phyloP scores from a whole-genome alignment of 2,888 invertebrate species.

The Podabrus alpinus region DNA sequence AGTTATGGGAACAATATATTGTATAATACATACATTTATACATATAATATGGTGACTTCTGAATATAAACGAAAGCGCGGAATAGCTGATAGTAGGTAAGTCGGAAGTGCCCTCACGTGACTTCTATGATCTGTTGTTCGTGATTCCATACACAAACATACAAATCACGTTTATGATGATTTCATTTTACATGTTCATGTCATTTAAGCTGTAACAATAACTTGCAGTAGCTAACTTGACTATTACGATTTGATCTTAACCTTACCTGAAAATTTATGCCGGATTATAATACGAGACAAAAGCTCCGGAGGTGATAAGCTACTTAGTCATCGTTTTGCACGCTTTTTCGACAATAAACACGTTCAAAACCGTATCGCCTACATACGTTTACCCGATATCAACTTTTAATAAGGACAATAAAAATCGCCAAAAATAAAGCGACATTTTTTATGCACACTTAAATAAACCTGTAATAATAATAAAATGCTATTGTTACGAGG shows the following conservation, averaged over 20 bases:
- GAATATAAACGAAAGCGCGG: slow-evolving; percentile 26
- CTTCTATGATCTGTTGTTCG: slow-evolving; percentile 45
- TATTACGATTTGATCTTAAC: slow-evolving; percentile 43
- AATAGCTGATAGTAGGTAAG: slow-evolving; percentile 33
- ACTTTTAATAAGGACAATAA: not conserved
- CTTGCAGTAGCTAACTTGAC: slow-evolving; percentile 42
- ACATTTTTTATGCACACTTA: not conserved
- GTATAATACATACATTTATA: not conserved
- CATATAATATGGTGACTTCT: slow-evolving; percentile 22
- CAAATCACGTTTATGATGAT: slow-evolving; percentile 53
- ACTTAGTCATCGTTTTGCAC: not conserved
- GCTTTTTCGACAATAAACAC: not conserved
- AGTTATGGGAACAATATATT: slow-evolving; percentile 19
- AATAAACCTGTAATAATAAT: not conserved
- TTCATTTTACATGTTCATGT: slow-evolving; percentile 50
- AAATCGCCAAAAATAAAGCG: not conserved
- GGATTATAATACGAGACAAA: not conserved
- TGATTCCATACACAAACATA: slow-evolving; percentile 47
- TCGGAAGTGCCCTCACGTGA: slow-evolving; percentile 47
- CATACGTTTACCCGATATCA: not conserved
- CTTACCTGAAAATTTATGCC: slow-evolving; percentile 30
- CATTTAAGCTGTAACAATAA: slow-evolving; percentile 45
- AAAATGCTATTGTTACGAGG: not conserved
- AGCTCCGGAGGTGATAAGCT: not conserved
- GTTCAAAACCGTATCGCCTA: not conserved